Conservation (phyloP, 2,113 vertebrate species). For the Lota lota region DNA sequence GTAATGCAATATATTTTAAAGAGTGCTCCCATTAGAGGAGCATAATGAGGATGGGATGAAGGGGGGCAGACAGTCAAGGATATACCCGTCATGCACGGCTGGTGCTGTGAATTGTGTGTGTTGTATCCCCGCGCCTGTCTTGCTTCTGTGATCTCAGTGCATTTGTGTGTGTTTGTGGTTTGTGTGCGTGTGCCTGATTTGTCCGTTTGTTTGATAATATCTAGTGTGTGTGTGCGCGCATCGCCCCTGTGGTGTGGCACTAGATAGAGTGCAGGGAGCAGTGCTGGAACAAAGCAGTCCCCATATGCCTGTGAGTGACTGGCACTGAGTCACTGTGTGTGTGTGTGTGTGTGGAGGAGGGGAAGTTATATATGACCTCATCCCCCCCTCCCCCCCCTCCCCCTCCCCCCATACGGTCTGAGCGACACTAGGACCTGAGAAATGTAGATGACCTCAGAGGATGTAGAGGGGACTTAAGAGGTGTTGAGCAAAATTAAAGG, state of each 20-base stretch:
- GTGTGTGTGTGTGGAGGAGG: slow-evolving; percentile 38
- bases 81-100: neutral
- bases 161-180: slow-evolving; percentile 17
- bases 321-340: slow-evolving; percentile 42
- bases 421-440: slow-evolving; percentile 10
- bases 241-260: slow-evolving; percentile 45
- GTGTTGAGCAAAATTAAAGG: too few species aligned
- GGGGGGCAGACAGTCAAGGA: too few species aligned
- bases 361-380: slow-evolving; percentile 32
- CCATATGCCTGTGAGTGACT: slow-evolving; percentile 59
- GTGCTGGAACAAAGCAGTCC: slow-evolving; percentile 46
- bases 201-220: too few species aligned
- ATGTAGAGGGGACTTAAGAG: too few species aligned
- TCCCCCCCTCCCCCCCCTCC: slow-evolving; percentile 26
- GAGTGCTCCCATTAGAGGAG: too few species aligned
- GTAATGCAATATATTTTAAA: too few species aligned
- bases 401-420: slow-evolving; percentile 34
- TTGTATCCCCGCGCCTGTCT: neutral
- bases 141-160: neutral
- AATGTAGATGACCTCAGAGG: neutral
- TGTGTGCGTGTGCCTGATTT: neutral
- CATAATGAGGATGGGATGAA: too few species aligned
- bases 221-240: slow-evolving; percentile 8
- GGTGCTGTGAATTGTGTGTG: neutral
- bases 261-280: slow-evolving; percentile 57